Evolutionary conservation across 2,888 invertebrate species (phyloP).

Genomic region (Chymomyza amoena): DNA sequence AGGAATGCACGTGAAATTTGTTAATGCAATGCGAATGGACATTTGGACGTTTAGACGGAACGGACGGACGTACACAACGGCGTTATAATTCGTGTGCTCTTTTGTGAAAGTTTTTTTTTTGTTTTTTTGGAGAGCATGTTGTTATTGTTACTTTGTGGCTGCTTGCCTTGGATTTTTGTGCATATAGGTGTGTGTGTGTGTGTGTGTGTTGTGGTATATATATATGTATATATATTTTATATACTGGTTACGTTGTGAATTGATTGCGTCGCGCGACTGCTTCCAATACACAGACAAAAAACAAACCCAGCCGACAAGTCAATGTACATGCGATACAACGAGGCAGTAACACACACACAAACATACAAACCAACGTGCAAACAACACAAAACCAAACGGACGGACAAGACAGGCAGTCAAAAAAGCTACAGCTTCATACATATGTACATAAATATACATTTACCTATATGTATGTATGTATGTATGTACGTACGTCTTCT

Average conservation of each 20-base stretch:
- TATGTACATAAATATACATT: conserved; percentile 35
- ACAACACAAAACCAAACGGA: background rate
- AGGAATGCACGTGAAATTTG: conserved; percentile 1
- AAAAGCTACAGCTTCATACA: background rate
- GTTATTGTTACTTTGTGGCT: conserved; percentile 10
- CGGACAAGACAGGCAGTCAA: background rate
- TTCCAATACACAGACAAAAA: background rate
- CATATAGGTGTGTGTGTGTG: background rate
- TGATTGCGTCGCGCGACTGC: conserved; percentile 14
- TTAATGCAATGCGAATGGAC: background rate
- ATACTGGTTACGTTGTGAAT: conserved; percentile 19
- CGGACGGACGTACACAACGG: background rate
- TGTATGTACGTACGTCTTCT: background rate
- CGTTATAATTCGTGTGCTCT: conserved; percentile 5
- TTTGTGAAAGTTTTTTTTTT: conserved; percentile 27
- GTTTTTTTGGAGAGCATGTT: background rate
- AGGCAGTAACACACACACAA: background rate
- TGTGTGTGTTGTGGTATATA: background rate
- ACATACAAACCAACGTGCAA: background rate
- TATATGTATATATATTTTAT: background rate
- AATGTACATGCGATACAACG: background rate
- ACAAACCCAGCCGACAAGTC: background rate
- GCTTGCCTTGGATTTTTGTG: conserved; percentile 16
- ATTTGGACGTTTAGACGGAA: too few species aligned
- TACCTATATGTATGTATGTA: conserved; percentile 42